Evolutionary conservation across 2,113 vertebrate genomes (phyloP).

Genomic region (Serinus canaria): DNA sequence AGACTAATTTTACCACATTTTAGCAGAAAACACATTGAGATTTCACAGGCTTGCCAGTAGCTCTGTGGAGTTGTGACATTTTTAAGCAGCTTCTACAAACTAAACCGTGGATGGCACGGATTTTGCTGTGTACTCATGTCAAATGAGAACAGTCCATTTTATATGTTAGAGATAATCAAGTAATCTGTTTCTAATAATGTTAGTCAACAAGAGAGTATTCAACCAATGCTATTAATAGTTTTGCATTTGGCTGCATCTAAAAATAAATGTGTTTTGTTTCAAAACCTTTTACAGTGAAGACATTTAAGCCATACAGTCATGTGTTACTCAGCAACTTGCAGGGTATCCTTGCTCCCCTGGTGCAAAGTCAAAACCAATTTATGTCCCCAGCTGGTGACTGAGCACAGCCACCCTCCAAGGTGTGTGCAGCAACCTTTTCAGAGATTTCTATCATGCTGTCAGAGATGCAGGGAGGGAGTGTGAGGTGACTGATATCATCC

Average conservation of each 20-base stretch:
- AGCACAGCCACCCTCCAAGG: background rate
- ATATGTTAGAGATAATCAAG: background rate
- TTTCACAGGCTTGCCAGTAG: background rate
- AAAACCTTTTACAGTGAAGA: slow-evolving; percentile 21
- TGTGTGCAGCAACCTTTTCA: background rate
- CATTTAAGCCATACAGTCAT: background rate
- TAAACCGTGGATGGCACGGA: background rate
- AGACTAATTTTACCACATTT: background rate
- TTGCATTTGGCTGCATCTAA: background rate
- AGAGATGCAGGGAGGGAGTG: background rate
- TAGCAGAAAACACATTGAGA: background rate
- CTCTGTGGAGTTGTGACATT: background rate
- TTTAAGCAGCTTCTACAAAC: background rate
- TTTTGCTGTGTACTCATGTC: background rate
- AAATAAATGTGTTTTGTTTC: slow-evolving; percentile 25
- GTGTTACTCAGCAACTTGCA: background rate
- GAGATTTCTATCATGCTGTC: background rate
- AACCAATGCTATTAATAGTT: background rate
- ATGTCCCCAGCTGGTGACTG: background rate
- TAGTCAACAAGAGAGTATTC: background rate
- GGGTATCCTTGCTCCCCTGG: background rate
- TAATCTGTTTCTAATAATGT: slow-evolving; percentile 36
- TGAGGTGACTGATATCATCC: background rate
- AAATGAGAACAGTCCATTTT: background rate
- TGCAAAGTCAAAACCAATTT: background rate